Evolutionary conservation across 1,140 invertebrate species (phyloP), one percentile per base, ranked within the genome.

Genomic region (Melanaphis sacchari): DNA sequence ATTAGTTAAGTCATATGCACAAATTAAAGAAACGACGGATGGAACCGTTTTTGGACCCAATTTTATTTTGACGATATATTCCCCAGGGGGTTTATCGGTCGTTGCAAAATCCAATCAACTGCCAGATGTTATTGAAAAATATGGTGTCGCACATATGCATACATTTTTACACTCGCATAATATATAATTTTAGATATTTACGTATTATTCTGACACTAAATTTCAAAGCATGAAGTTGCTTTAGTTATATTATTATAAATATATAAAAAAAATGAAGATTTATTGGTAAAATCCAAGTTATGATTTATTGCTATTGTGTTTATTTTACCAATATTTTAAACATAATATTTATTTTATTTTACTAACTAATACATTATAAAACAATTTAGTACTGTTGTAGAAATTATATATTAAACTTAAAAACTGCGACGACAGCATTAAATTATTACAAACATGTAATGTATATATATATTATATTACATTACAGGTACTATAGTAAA

Each of bases 91-190:
- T 36, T 46, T 89, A 89, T 52, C 7, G 8, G 87, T 26, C 36
- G n/a, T 89, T 89, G 87, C 8, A 1, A 52, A 89, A 52, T 52
- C 36, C 46, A 89, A 89, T 89, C 43, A 52, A 52, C 52, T 52
- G 87, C 87, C 87, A 89, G 87, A 89, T 89, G 46, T 46, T 52
- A 9, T 89, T 38, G 87, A 89, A 52, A 89, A 89, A 52, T 89
- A 89, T 89, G 41, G 41, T 85, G n/a, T 43, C 21, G 11, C n/a
- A 38, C 46, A 46, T 49, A 49, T 49, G n/a, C 18, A 88, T 46
- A 18, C 15, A 49, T 36, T 5, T 88, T 22, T 87, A 88, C 18
- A 36, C 5, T 36, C 15, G 0, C 31, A 49, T 88, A 46, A n/a
- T 88, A 3, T n/a, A 11, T 88, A 46, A 36, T 31, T 40, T 8